Percentiles rank a stretch among this genome's conserved stretches.
phyloP scores from a whole-genome alignment of 2,888 invertebrate genomes.

The Tipula lateralis region DNA sequence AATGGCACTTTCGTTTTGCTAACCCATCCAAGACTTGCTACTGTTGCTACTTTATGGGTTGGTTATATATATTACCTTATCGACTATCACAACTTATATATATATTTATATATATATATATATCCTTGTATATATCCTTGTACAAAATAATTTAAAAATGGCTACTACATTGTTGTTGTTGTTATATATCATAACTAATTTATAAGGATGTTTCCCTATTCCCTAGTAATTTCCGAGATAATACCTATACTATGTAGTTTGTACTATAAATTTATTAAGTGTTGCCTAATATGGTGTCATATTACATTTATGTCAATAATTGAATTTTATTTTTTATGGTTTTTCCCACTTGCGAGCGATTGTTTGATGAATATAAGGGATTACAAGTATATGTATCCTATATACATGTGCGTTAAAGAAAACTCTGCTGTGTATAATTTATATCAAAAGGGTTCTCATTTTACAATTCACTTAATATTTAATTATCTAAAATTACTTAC shows the following conservation, averaged over 20 bases:
- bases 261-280: not conserved
- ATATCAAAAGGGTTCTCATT: not conserved
- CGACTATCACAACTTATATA: too few relatives aligned
- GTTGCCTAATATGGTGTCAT: not conserved
- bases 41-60: too few relatives aligned
- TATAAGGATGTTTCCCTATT: not conserved
- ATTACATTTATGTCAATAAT: constrained; percentile 24
- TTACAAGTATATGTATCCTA: not conserved
- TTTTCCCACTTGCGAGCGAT: not conserved
- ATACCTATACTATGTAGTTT: not conserved
- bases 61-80: too few relatives aligned
- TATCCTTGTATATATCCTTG: not conserved
- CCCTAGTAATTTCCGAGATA: not conserved
- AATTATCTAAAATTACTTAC: not conserved
- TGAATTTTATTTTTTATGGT: not conserved
- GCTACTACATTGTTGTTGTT: not conserved
- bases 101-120: too few relatives aligned
- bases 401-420: not conserved
- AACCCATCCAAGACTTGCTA: too few relatives aligned
- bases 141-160: not conserved
- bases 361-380: not conserved
- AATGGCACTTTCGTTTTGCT: too few relatives aligned
- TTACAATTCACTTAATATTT: not conserved
- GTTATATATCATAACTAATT: not conserved
- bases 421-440: not conserved